phyloP scores from a whole-genome alignment of 37 sponge, comb jelly and placozoan genomes.

The Ianthella basta region DNA sequence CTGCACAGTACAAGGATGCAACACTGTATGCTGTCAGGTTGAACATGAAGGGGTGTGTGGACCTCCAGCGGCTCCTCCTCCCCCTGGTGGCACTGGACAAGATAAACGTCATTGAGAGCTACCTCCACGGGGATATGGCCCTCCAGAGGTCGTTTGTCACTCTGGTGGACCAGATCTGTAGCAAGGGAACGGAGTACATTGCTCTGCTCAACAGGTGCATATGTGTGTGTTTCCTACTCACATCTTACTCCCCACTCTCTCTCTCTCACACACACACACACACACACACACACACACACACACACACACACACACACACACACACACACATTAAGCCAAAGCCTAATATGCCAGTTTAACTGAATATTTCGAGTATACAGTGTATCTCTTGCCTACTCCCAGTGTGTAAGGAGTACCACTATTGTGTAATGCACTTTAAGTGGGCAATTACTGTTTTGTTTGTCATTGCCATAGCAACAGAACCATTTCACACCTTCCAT shows the following conservation, averaged over 20 bases:
- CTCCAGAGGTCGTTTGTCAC: constrained; percentile 53
- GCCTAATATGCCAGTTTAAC: no score
- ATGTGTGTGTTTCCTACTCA: background rate
- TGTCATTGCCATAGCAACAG: no score
- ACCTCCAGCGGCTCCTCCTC: constrained; percentile 39
- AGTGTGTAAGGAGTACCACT: no score
- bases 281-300: constrained; percentile 45
- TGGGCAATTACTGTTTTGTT: no score
- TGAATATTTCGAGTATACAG: no score
- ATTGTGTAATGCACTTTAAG: no score
- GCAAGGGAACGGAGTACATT: background rate
- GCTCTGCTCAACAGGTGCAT: background rate
- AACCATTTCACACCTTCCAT: no score
- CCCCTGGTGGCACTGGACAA: constrained; percentile 73
- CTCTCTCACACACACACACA: constrained; percentile 5
- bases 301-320: background rate
- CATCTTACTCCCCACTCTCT: no score
- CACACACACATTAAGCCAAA: background rate
- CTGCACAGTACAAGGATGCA: constrained; percentile 1
- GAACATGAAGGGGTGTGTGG: background rate
- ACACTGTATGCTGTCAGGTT: constrained; percentile 14
- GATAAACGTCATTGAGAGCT: constrained; percentile 74
- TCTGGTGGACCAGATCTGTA: constrained; percentile 48
- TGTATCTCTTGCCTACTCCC: no score
- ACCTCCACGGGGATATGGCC: constrained; percentile 26